A percentile compares a stretch with the other conserved stretches of the same genome.
Evolutionary conservation across 2,888 invertebrate species (phyloP).

Genomic region (Napeogenes inachia): DNA sequence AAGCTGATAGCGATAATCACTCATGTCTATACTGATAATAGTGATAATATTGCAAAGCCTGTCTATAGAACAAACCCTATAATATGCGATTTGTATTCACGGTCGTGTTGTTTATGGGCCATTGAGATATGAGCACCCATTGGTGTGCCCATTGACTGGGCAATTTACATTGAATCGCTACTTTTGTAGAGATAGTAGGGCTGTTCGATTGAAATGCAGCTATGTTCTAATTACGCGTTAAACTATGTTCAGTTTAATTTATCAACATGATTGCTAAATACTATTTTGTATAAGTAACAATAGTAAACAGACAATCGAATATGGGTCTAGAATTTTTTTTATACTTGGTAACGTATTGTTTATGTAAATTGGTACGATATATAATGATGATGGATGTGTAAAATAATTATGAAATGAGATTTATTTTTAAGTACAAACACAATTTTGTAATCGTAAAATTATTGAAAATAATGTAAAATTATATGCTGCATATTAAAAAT

Average conservation of each 20-base stretch:
- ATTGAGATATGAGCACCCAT: slow-evolving; percentile 61
- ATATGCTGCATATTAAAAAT: no score
- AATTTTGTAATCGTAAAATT: no score
- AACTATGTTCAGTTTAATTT: slow-evolving; percentile 17
- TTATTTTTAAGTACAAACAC: no score
- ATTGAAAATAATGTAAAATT: no score
- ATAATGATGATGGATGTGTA: no score
- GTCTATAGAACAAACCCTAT: slow-evolving; percentile 52
- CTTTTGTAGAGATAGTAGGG: slow-evolving; percentile 54
- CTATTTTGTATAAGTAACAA: slow-evolving; percentile 11
- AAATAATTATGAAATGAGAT: no score
- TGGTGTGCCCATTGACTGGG: slow-evolving; percentile 53
- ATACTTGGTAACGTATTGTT: no score
- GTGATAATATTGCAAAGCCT: slow-evolving; percentile 42
- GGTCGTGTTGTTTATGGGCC: slow-evolving; percentile 70
- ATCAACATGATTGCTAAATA: slow-evolving; percentile 10
- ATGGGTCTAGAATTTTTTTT: no score
- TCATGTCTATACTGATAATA: slow-evolving; percentile 56
- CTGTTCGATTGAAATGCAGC: slow-evolving; percentile 39
- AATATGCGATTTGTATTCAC: slow-evolving; percentile 75
- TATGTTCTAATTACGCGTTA: slow-evolving; percentile 51
- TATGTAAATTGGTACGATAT: no score
- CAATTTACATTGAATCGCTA: slow-evolving; percentile 65
- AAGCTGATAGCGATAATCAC: slow-evolving; percentile 46
- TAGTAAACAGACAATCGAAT: not conserved